Evolutionary conservation across 2,888 invertebrate genomes (phyloP).

Genomic region (Polydrusus tereticollis): DNA sequence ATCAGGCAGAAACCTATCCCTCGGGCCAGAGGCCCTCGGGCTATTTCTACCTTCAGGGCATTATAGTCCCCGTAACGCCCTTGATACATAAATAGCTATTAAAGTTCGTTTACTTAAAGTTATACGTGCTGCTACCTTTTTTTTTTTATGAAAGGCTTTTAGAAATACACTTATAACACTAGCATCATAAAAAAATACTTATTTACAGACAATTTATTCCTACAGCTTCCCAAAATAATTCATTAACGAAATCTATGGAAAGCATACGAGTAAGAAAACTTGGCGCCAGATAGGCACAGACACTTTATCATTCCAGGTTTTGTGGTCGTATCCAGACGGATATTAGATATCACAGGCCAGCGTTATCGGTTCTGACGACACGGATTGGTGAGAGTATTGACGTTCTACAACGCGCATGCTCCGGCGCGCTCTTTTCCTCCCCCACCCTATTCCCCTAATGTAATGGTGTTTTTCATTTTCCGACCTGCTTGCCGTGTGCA

Average conservation of each 20-base stretch:
- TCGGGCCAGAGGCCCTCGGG: too few relatives aligned
- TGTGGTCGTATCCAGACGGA: constrained; percentile 47
- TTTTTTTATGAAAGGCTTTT: too few relatives aligned
- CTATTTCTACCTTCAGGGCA: too few relatives aligned
- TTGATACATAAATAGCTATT: too few relatives aligned
- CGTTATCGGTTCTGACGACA: constrained; percentile 53
- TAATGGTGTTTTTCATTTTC: constrained; percentile 45
- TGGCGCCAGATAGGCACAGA: constrained; percentile 22
- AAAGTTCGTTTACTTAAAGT: too few relatives aligned
- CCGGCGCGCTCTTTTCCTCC: constrained; percentile 18
- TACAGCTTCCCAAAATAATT: background rate
- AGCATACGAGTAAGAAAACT: background rate
- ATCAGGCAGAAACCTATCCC: too few relatives aligned
- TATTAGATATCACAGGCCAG: constrained; percentile 49
- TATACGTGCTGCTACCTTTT: too few relatives aligned
- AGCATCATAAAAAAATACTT: too few relatives aligned
- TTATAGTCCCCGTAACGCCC: too few relatives aligned
- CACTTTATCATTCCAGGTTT: constrained; percentile 45
- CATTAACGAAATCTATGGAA: background rate
- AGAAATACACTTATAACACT: too few relatives aligned
- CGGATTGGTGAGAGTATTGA: constrained; percentile 63
- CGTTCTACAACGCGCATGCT: constrained; percentile 23
- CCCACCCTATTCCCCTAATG: constrained; percentile 32
- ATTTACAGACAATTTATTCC: too few relatives aligned
- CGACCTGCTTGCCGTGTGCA: constrained; percentile 38